phyloP scores from a whole-genome alignment of 1,140 invertebrate genomes.

The Helicoverpa armigera region DNA sequence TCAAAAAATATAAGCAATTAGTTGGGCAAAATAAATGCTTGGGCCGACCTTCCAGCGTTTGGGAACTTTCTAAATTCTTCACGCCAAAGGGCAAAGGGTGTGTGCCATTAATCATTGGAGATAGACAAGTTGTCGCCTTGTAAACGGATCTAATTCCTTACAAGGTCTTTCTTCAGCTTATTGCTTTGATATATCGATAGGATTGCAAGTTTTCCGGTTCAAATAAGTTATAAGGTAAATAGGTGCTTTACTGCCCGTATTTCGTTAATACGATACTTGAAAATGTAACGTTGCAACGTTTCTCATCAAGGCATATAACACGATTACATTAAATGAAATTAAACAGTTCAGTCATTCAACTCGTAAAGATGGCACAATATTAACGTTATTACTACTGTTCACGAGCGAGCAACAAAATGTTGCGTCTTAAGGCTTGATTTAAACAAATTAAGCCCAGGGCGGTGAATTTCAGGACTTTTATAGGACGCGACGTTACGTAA shows the following conservation, averaged over 20 bases:
- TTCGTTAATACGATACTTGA: not conserved
- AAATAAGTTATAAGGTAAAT: not conserved
- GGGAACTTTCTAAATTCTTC: constrained; percentile 20
- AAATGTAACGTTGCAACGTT: not conserved
- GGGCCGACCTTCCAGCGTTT: constrained; percentile 19
- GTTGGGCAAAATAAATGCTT: constrained; percentile 31
- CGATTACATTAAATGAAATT: constrained; percentile 27
- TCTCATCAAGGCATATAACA: not conserved
- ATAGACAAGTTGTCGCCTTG: constrained; percentile 45
- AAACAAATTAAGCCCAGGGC: constrained; percentile 68
- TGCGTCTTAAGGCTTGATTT: constrained; percentile 65
- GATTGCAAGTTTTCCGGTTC: not conserved
- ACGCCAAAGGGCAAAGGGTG: constrained; percentile 28
- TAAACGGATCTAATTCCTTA: constrained; percentile 41
- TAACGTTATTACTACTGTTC: constrained; percentile 54
- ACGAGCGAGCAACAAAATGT: constrained; percentile 62
- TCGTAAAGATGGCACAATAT: constrained; percentile 51
- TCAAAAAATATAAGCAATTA: constrained; percentile 42
- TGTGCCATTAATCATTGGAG: constrained; percentile 44
- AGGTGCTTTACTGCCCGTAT: no score
- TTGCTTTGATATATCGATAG: constrained; percentile 1
- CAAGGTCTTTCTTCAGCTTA: constrained; percentile 5
- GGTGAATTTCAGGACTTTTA: constrained; percentile 38
- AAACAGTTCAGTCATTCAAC: constrained; percentile 39
- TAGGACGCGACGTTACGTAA: constrained; percentile 36